These are phyloP conservation scores for Drosophila malerkotliana DNA, from an alignment of 1,140 invertebrate species.

Conservation along the genomic window DNA sequence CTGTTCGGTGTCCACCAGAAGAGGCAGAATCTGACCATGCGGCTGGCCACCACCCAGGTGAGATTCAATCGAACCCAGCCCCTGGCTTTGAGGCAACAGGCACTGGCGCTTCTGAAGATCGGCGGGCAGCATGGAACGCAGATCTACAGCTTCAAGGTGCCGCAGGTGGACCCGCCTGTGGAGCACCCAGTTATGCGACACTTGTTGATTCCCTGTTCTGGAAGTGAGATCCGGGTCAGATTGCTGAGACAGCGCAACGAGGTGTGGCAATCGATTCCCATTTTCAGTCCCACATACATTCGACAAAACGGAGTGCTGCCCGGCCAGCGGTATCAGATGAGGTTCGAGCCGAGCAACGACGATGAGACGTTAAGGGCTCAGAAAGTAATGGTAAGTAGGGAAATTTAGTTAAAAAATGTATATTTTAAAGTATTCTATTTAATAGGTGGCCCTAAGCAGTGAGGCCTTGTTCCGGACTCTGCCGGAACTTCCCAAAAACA, in stretches of 20 bases:
- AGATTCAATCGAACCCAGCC: conserved; percentile 79
- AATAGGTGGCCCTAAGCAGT: conserved; percentile 71
- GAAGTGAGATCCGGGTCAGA: conserved; percentile 73
- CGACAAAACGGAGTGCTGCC: conserved; percentile 51
- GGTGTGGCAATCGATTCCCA: conserved; percentile 49
- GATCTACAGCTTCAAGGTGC: conserved; percentile 82
- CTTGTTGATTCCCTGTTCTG: conserved; percentile 72
- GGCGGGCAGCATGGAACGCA: conserved; percentile 68
- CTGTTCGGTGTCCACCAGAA: conserved; percentile 74
- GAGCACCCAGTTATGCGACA: conserved; percentile 56
- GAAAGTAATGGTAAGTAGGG: conserved; percentile 69
- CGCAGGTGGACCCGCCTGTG: conserved; percentile 27
- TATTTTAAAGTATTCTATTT: not conserved
- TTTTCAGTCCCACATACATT: conserved; percentile 76
- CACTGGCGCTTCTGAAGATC: conserved; percentile 65
- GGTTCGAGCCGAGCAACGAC: conserved; percentile 76
- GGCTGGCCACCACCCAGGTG: conserved; percentile 59
- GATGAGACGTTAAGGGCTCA: conserved; percentile 77
- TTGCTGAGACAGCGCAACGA: conserved; percentile 55
- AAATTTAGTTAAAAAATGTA: not conserved
- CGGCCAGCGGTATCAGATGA: conserved; percentile 69
- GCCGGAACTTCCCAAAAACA: conserved; percentile 73
- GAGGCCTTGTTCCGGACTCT: conserved; percentile 62
- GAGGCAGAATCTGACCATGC: conserved; percentile 71
- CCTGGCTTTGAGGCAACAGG: conserved; percentile 52